A percentile compares a stretch with the other conserved stretches of the same genome.
These are phyloP conservation scores for Cebus imitator DNA, from an alignment of 2,113 vertebrate genomes.

Conservation along the genomic window DNA sequence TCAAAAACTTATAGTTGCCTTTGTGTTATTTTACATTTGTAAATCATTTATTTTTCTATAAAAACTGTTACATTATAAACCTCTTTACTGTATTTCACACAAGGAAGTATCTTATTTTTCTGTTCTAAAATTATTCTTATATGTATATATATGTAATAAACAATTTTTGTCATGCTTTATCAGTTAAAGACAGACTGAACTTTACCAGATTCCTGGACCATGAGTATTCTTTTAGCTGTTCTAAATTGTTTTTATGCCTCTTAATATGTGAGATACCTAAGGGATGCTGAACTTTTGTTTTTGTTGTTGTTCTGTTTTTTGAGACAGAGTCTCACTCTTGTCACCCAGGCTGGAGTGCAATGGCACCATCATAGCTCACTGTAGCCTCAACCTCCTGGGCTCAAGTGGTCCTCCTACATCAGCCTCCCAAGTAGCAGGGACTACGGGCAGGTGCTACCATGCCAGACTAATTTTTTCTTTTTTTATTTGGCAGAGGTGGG, in stretches of 20 bases:
- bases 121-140: neutral
- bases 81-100: neutral
- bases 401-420: too few relatives aligned
- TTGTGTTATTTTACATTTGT: constrained; percentile 20
- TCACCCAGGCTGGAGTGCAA: too few relatives aligned
- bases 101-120: neutral
- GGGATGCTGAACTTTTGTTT: too few relatives aligned
- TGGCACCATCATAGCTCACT: too few relatives aligned
- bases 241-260: neutral
- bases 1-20: constrained; percentile 37
- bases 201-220: neutral
- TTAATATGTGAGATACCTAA: neutral
- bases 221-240: constrained; percentile 3
- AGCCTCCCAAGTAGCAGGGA: too few relatives aligned
- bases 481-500: too few relatives aligned
- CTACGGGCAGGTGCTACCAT: too few relatives aligned
- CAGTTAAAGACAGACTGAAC: neutral
- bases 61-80: neutral
- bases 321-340: too few relatives aligned
- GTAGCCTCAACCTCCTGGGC: too few relatives aligned
- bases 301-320: too few relatives aligned
- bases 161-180: neutral
- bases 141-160: neutral
- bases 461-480: too few relatives aligned
- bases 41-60: constrained; percentile 4